Percentiles rank a stretch among this genome's conserved stretches.
phyloP scores from a whole-genome alignment of 2,797 vertebrate species.

The Otolemur crassicaudatus region DNA sequence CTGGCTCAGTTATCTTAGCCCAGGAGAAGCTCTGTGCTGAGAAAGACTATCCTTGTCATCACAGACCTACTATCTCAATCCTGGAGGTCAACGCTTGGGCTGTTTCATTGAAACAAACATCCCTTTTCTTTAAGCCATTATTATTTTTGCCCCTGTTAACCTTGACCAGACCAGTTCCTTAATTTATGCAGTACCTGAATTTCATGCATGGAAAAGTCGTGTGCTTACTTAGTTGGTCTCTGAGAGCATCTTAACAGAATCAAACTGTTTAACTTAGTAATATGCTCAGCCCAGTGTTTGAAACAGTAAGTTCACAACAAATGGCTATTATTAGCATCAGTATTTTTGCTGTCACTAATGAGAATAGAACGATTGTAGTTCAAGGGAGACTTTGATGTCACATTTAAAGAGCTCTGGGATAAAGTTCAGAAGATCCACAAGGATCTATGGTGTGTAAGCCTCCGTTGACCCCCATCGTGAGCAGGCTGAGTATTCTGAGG shows the following conservation, averaged over 20 bases:
- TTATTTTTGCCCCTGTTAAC: neutral
- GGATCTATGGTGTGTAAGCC: neutral
- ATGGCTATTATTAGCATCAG: neutral
- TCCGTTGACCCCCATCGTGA: neutral
- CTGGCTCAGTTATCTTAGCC: neutral
- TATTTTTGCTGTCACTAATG: neutral
- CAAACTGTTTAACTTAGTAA: neutral
- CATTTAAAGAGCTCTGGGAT: neutral
- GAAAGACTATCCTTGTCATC: neutral
- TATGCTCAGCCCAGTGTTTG: neutral
- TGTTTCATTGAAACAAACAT: neutral
- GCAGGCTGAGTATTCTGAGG: neutral
- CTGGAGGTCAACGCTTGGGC: neutral
- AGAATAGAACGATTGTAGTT: neutral
- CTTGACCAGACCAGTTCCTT: neutral
- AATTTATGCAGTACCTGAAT: neutral
- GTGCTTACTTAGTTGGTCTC: neutral
- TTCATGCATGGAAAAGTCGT: neutral
- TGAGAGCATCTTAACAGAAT: neutral
- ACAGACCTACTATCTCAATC: neutral
- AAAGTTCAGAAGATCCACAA: neutral
- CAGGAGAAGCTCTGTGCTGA: neutral
- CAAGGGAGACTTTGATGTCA: neutral
- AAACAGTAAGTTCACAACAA: neutral
- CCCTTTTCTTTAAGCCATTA: neutral